These are phyloP conservation scores for Philopotamus ludificatus DNA, from an alignment of 1,140 invertebrate species.

Conservation along the genomic window DNA sequence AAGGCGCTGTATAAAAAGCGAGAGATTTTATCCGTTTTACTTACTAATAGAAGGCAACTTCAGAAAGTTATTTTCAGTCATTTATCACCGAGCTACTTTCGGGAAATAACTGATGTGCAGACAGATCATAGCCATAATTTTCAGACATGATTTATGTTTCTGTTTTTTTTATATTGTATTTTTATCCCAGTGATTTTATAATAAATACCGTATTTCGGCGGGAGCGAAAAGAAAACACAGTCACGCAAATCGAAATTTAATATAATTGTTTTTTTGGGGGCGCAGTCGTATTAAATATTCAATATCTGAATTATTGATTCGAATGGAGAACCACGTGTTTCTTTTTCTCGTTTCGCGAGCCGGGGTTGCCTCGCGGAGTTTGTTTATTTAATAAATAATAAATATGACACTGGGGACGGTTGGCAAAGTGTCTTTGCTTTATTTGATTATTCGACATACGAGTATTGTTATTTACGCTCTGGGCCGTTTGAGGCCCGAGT, in stretches of 20 bases:
- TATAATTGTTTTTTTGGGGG: neutral
- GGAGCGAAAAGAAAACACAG: too few species aligned
- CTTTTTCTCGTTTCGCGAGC: neutral
- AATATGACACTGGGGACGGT: neutral
- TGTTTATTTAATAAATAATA: neutral
- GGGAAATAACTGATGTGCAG: slow-evolving; percentile 9
- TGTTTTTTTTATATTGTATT: neutral
- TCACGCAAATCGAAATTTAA: neutral
- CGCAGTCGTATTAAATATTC: neutral
- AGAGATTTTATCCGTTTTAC: neutral
- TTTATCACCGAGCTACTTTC: slow-evolving; percentile 5
- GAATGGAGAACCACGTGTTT: neutral
- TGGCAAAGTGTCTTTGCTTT: neutral
- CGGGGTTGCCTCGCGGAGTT: neutral
- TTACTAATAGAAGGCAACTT: neutral
- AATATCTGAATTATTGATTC: neutral
- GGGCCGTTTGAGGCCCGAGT: neutral
- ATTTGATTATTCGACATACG: neutral
- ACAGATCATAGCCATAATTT: slow-evolving; percentile 9
- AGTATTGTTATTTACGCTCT: neutral
- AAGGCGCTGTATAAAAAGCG: neutral
- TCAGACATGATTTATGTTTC: neutral
- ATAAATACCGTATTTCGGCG: too few species aligned
- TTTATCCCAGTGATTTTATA: neutral
- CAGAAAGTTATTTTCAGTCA: slow-evolving; percentile 9